Conservation (phyloP, 2,797 vertebrate genomes). For the Pseudochromis fuscus region DNA sequence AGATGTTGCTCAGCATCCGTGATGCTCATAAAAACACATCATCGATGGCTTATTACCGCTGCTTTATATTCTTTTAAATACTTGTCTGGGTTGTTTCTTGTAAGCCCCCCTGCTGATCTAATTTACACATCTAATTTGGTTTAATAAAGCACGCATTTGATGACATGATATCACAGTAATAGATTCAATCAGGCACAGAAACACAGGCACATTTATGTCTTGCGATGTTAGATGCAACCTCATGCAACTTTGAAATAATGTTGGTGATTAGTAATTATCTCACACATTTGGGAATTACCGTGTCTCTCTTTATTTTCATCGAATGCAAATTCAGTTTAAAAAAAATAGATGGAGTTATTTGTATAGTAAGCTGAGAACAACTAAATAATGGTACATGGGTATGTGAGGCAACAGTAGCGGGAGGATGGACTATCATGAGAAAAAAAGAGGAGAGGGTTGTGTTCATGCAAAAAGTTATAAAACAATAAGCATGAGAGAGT, state of each 20-base stretch:
- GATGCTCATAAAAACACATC: constrained; percentile 4
- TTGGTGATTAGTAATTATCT: constrained; percentile 10
- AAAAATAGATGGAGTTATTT: too few species aligned
- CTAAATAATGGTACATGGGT: not conserved
- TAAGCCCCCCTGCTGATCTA: not conserved
- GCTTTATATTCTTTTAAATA: constrained; percentile 26
- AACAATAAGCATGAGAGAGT: constrained; percentile 8
- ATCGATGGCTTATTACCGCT: constrained; percentile 12
- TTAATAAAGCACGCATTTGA: constrained; percentile 33
- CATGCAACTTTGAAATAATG: not conserved
- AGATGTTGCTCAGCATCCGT: constrained; percentile 21
- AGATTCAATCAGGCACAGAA: not conserved
- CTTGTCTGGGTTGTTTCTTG: constrained; percentile 23
- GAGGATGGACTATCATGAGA: not conserved
- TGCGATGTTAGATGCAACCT: not conserved
- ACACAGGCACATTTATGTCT: not conserved
- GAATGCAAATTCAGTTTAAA: not conserved
- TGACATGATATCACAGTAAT: constrained; percentile 1
- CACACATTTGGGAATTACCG: not conserved
- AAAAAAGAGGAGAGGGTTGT: not conserved
- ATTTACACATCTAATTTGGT: constrained; percentile 31
- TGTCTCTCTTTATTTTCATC: not conserved
- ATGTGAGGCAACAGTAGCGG: not conserved
- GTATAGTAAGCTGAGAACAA: too few species aligned
- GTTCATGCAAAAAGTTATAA: not conserved